Evolutionary conservation across 2,113 vertebrate genomes (phyloP).

Genomic region (Dissostichus mawsoni): DNA sequence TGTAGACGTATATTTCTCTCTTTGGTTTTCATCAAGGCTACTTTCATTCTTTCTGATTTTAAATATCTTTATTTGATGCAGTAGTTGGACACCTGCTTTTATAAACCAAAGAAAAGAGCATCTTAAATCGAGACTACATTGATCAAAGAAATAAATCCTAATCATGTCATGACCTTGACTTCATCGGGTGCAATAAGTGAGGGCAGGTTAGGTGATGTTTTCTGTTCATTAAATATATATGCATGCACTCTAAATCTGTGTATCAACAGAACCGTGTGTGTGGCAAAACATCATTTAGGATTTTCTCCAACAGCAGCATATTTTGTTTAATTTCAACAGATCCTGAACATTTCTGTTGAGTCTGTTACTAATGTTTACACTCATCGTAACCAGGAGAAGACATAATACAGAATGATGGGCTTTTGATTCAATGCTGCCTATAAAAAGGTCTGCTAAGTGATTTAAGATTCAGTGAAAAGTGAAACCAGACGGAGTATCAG

Average conservation of each 20-base stretch:
- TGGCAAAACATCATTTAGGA: not conserved
- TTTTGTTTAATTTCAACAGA: constrained; percentile 12
- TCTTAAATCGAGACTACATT: not conserved
- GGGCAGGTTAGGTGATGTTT: not conserved
- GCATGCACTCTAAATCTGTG: not conserved
- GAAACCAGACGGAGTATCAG: constrained; percentile 45
- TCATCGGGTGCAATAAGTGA: not conserved
- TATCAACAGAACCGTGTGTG: not conserved
- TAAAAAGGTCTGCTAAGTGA: constrained; percentile 43
- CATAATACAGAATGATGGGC: constrained; percentile 20
- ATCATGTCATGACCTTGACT: not conserved
- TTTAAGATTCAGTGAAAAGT: constrained; percentile 34
- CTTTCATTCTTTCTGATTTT: no score
- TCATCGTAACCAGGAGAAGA: constrained; percentile 5
- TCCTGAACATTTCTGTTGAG: not conserved
- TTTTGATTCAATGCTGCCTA: constrained; percentile 25
- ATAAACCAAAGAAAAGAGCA: no score
- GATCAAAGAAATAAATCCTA: not conserved
- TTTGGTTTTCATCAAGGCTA: no score
- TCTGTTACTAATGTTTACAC: constrained; percentile 14
- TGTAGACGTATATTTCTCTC: no score
- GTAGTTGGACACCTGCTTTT: no score
- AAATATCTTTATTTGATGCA: no score
- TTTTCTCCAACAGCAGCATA: not conserved
- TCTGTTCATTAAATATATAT: not conserved